Conservation (phyloP, 1,140 invertebrate species). For the Hyles vespertilio region DNA sequence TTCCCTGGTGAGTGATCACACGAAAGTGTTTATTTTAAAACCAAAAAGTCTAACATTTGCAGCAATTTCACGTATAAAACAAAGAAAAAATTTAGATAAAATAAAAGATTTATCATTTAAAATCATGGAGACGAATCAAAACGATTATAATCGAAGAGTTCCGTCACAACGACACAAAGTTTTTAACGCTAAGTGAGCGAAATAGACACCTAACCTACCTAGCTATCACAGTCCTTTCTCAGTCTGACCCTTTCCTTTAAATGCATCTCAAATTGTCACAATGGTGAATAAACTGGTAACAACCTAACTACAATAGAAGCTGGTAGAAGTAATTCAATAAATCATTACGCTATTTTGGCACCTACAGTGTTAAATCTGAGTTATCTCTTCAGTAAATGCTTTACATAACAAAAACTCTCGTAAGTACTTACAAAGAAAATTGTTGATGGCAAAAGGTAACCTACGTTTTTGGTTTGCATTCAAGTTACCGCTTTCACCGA, state of each 20-base stretch:
- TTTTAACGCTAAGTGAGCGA: conserved; percentile 71
- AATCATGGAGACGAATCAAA: conserved; percentile 53
- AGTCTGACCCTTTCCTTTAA: conserved; percentile 73
- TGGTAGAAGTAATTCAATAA: conserved; percentile 53
- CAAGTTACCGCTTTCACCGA: conserved; percentile 37
- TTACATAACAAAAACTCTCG: conserved; percentile 42
- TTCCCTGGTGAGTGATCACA: too few species aligned
- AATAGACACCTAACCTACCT: conserved; percentile 66
- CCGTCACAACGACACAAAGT: conserved; percentile 47
- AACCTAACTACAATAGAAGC: conserved; percentile 59
- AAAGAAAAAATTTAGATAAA: conserved; percentile 27
- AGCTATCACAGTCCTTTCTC: conserved; percentile 75
- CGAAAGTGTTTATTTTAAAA: conserved; percentile 7
- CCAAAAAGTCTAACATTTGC: conserved; percentile 20
- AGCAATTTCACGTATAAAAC: conserved; percentile 24
- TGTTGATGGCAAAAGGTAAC: conserved; percentile 72
- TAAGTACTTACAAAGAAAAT: conserved; percentile 60
- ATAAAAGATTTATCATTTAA: conserved; percentile 19
- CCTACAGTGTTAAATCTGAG: conserved; percentile 51
- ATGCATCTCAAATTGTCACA: conserved; percentile 68
- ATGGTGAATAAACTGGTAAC: conserved; percentile 71
- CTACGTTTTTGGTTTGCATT: conserved; percentile 71
- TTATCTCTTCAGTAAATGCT: conserved; percentile 35
- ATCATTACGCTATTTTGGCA: conserved; percentile 67
- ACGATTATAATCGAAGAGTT: conserved; percentile 40